These are phyloP conservation scores for Cassiopea xamachana DNA, from an alignment of 30 jellyfish, hydroid and myxozoan species.

Conservation along the genomic window DNA sequence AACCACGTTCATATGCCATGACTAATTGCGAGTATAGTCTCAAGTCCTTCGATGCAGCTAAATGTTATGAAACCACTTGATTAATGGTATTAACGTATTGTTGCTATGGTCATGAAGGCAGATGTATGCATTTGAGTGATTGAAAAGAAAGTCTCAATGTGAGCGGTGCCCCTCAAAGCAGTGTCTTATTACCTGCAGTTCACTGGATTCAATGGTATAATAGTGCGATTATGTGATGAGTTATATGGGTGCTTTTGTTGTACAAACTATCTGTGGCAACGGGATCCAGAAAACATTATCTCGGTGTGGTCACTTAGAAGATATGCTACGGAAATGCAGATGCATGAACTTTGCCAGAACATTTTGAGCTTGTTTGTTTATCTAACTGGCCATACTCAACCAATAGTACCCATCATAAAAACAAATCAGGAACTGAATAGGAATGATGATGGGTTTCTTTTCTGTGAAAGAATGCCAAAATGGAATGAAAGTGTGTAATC, in stretches of 20 bases:
- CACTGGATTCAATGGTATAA: background rate
- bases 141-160: background rate
- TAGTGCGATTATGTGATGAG: background rate
- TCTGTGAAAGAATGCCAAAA: background rate
- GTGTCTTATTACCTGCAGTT: background rate
- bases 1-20: background rate
- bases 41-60: background rate
- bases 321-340: background rate
- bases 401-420: background rate
- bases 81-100: background rate
- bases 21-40: background rate
- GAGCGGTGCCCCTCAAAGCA: background rate
- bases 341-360: constrained; percentile 12
- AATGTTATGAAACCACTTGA: background rate
- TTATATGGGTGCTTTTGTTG: background rate
- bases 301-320: background rate
- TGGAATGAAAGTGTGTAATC: background rate
- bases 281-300: background rate
- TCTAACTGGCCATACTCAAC: constrained; percentile 1
- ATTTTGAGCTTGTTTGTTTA: background rate
- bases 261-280: background rate
- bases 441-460: background rate
- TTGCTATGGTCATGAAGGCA: background rate
- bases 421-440: background rate
- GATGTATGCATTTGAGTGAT: background rate